Evolutionary conservation across 2,888 invertebrate genomes (phyloP).

Genomic region (Liodrosophila aerea): DNA sequence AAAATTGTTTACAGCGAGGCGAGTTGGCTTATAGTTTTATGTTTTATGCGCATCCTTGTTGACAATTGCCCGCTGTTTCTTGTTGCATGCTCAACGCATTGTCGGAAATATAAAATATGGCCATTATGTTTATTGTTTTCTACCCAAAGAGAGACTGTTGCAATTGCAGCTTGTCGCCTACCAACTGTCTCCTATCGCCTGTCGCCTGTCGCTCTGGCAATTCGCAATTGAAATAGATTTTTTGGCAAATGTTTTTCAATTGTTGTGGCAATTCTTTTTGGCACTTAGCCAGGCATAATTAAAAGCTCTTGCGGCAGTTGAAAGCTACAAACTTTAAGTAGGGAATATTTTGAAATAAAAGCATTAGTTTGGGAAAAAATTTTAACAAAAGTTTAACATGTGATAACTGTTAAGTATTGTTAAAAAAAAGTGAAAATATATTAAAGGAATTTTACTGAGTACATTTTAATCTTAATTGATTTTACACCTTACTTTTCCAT

Average conservation of each 20-base stretch:
- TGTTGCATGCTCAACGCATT: slow-evolving; percentile 44
- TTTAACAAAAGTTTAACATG: too few species aligned
- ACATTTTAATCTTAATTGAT: too few species aligned
- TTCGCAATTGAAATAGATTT: slow-evolving; percentile 72
- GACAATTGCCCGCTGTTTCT: slow-evolving; percentile 75
- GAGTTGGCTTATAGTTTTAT: slow-evolving; percentile 47
- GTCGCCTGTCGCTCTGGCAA: slow-evolving; percentile 47
- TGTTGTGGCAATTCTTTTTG: slow-evolving; percentile 51
- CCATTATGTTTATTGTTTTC: slow-evolving; percentile 71
- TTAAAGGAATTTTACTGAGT: too few species aligned
- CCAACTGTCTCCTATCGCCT: slow-evolving; percentile 10
- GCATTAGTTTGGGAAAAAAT: background rate
- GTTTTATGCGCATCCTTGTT: slow-evolving; percentile 39
- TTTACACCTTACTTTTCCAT: too few species aligned
- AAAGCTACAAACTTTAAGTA: background rate
- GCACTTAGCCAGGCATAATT: slow-evolving; percentile 66
- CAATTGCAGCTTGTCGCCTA: slow-evolving; percentile 11
- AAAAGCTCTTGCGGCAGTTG: slow-evolving; percentile 44
- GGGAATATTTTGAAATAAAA: too few species aligned
- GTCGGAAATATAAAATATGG: slow-evolving; percentile 75
- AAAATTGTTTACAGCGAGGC: slow-evolving; percentile 38
- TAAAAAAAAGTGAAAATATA: too few species aligned
- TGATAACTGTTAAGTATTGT: too few species aligned
- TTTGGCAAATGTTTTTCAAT: slow-evolving; percentile 54
- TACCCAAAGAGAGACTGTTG: slow-evolving; percentile 20